Conservation (phyloP, 2,888 invertebrate species). For the Fragum whitleyi region DNA sequence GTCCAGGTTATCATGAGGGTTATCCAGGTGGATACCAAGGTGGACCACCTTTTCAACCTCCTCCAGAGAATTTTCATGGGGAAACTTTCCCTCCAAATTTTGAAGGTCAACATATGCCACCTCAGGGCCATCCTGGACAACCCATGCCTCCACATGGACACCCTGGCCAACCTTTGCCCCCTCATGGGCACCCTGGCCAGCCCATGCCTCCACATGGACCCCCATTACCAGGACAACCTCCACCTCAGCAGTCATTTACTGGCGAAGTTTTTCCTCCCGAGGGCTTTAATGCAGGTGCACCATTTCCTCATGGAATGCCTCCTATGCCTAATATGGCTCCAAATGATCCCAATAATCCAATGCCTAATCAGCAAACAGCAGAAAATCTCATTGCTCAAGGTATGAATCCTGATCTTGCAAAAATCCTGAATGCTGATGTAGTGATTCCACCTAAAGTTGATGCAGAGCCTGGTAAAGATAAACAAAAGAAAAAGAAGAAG, state of each 20-base stretch:
- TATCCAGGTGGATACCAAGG: conserved; percentile 1
- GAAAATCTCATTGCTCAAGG: conserved; percentile 62
- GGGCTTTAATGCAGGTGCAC: conserved; percentile 25
- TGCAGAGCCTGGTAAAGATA: conserved; percentile 28
- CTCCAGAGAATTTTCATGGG: conserved; percentile 15
- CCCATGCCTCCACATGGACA: conserved; percentile 21
- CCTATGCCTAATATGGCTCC: conserved; percentile 36
- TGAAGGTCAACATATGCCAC: conserved; percentile 16
- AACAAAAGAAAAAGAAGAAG: conserved; percentile 60
- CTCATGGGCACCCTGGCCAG: conserved; percentile 12
- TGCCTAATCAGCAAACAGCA: conserved; percentile 47
- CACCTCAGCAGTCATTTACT: conserved; percentile 36
- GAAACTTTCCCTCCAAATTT: conserved; percentile 13
- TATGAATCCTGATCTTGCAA: conserved; percentile 64
- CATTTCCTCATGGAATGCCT: conserved; percentile 22
- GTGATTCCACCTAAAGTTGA: conserved; percentile 25
- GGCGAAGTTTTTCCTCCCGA: conserved; percentile 50
- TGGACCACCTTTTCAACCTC: neutral
- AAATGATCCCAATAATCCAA: conserved; percentile 24
- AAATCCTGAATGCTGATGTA: conserved; percentile 53
- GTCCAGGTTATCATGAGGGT: conserved; percentile 19
- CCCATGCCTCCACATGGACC: conserved; percentile 31
- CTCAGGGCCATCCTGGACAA: conserved; percentile 7
- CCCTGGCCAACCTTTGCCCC: neutral
- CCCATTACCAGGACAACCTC: conserved; percentile 18